Evolutionary conservation across 2,113 vertebrate genomes (phyloP).

Genomic region (Brienomyrus longianalis): DNA sequence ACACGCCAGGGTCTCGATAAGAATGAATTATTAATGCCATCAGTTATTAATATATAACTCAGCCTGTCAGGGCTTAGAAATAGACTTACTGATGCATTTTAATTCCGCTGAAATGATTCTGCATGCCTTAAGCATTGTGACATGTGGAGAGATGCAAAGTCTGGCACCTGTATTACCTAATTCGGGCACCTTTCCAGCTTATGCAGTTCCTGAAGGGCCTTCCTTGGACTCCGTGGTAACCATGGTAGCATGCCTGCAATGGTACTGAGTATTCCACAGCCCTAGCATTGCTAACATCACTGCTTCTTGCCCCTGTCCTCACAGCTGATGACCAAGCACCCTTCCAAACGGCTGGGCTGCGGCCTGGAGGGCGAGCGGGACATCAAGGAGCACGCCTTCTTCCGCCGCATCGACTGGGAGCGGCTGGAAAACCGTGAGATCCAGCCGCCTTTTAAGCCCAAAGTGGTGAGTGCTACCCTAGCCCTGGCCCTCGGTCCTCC

Average conservation of each 20-base stretch:
- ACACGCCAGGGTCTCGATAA: constrained; percentile 17
- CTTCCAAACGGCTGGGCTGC: constrained; percentile 88
- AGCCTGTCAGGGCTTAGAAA: constrained; percentile 15
- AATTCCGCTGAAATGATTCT: constrained; percentile 19
- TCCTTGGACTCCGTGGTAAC: not conserved
- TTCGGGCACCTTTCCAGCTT: not conserved
- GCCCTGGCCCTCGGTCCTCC: not conserved
- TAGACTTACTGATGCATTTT: constrained; percentile 6
- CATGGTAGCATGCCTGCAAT: not conserved
- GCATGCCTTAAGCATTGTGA: not conserved
- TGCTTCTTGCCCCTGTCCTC: not conserved
- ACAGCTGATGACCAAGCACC: constrained; percentile 94
- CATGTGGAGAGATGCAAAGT: not conserved
- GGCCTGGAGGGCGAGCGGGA: constrained; percentile 81
- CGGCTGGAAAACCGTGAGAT: constrained; percentile 82
- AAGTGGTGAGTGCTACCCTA: constrained; percentile 76
- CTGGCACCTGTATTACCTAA: not conserved
- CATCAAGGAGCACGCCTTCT: constrained; percentile 87
- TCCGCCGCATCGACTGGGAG: constrained; percentile 96
- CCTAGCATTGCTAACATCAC: not conserved
- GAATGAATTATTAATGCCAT: constrained; percentile 34
- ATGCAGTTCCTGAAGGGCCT: not conserved
- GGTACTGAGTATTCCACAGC: not conserved
- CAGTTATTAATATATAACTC: constrained; percentile 25
- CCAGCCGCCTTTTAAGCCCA: constrained; percentile 95